Base-by-base conservation (phyloP, 2,113 vertebrate genomes). In the Machaerirhynchus nigripectus region DNA sequence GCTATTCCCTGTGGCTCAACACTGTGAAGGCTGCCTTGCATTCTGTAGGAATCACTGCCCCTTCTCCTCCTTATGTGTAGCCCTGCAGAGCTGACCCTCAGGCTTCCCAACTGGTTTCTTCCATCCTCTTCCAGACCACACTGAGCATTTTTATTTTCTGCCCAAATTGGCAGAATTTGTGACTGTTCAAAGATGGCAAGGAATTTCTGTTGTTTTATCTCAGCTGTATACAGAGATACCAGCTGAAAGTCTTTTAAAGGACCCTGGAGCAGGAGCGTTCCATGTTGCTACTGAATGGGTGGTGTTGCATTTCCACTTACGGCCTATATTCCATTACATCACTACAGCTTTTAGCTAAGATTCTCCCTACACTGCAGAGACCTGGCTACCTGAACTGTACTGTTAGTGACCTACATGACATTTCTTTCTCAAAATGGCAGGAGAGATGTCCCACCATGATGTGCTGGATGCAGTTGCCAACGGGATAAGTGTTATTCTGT, bases 381-480 rank as follows among this genome's bases (percentile, higher is more conserved):
- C 40, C 24, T 21, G 22, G 30, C 74, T 95, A 68, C 44, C 71
- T 88, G 10, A 88, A 76, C 23, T 73, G 52, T 42, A 39, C 49
- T 22, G 11, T 42, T 53, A 13, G 30, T 50, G 67, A 84, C 14
- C 7, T 67, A 27, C 11, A 5, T 64, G 50, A 40, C 23, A 12
- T 83, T 76, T 93, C 55, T 91, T 87, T 93, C 64, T 79, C 56
- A 35, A 88, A 67, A 80, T 69, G 64, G 42, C 97, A 99, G 99
- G 99, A 78, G 99, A 99, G 95, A 99, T 99, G 99, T 99, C 99
- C 60, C 99, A 99, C 93, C 99, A 99, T 8, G 98, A 99, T 10
- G 96, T 99, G 68, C 97, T 99, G 96, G 98, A 99, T 91, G 99
- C 98, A 8, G 98, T 96, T 40, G 98, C 98, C 46, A 98, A 93